phyloP scores from a whole-genome alignment of 2,888 invertebrate genomes.

The Amblyjoppa fuscipennis region DNA sequence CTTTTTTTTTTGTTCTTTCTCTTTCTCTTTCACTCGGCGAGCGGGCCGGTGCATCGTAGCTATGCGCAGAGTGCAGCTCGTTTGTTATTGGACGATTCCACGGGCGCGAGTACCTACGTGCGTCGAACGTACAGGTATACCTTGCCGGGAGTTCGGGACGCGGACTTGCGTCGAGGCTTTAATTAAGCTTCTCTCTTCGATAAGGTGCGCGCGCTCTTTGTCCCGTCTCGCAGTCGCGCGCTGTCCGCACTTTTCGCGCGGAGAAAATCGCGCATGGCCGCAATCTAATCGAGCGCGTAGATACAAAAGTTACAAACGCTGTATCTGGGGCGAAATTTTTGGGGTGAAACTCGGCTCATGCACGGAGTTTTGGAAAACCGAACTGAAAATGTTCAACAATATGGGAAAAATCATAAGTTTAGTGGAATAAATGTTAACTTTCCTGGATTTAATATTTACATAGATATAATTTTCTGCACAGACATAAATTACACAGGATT shows the following conservation, averaged over 20 bases:
- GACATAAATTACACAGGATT: background rate
- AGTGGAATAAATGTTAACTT: background rate
- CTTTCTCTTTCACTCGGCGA: background rate
- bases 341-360: background rate
- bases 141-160: background rate
- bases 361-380: background rate
- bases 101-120: background rate
- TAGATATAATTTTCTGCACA: background rate
- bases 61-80: conserved; percentile 59
- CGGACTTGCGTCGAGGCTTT: conserved; percentile 38
- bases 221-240: conserved; percentile 25
- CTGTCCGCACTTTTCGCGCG: background rate
- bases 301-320: no score
- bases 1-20: conserved; percentile 32
- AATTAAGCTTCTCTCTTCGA: conserved; percentile 52
- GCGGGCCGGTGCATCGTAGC: background rate
- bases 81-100: conserved; percentile 69
- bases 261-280: background rate
- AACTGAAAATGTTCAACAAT: background rate
- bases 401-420: background rate
- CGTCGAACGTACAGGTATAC: background rate
- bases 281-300: no score
- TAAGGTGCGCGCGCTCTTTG: conserved; percentile 39
- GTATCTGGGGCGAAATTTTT: no score
- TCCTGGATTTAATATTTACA: background rate